phyloP scores from a whole-genome alignment of 1,140 invertebrate genomes.

The Belonocnema kinseyi region DNA sequence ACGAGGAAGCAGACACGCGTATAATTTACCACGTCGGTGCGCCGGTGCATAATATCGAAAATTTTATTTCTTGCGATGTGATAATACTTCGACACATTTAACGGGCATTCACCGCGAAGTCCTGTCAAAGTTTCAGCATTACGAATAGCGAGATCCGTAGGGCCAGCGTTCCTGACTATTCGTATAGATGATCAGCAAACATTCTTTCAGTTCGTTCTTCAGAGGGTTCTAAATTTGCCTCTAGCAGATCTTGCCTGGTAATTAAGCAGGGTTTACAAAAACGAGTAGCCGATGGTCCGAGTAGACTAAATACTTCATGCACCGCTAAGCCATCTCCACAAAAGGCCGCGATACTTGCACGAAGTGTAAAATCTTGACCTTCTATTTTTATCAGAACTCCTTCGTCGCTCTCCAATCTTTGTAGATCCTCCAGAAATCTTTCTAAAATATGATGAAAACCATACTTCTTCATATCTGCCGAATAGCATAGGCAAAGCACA shows the following conservation, averaged over 20 bases:
- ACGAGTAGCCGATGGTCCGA: slow-evolving; percentile 41
- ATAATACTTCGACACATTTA: slow-evolving; percentile 43
- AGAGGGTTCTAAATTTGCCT: neutral
- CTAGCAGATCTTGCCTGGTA: slow-evolving; percentile 33
- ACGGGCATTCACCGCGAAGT: slow-evolving; percentile 37
- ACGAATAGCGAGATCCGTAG: slow-evolving; percentile 37
- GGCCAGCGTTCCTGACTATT: neutral
- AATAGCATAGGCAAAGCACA: no score
- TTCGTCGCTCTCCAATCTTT: no score
- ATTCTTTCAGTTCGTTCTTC: slow-evolving; percentile 14
- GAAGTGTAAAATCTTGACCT: slow-evolving; percentile 17
- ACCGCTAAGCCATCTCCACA: slow-evolving; percentile 52
- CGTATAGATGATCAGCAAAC: slow-evolving; percentile 36
- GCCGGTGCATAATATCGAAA: slow-evolving; percentile 46
- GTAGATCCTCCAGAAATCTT: no score
- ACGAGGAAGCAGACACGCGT: slow-evolving; percentile 21
- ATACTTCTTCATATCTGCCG: no score
- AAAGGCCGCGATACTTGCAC: slow-evolving; percentile 27
- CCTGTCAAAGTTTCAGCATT: no score
- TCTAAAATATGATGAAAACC: no score
- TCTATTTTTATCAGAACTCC: no score
- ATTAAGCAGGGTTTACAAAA: slow-evolving; percentile 46
- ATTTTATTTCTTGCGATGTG: slow-evolving; percentile 45
- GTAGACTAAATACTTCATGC: slow-evolving; percentile 44
- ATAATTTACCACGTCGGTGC: no score